Evolutionary conservation across 1,140 invertebrate species (phyloP).

Genomic region (Lepidotrigona ventralis): DNA sequence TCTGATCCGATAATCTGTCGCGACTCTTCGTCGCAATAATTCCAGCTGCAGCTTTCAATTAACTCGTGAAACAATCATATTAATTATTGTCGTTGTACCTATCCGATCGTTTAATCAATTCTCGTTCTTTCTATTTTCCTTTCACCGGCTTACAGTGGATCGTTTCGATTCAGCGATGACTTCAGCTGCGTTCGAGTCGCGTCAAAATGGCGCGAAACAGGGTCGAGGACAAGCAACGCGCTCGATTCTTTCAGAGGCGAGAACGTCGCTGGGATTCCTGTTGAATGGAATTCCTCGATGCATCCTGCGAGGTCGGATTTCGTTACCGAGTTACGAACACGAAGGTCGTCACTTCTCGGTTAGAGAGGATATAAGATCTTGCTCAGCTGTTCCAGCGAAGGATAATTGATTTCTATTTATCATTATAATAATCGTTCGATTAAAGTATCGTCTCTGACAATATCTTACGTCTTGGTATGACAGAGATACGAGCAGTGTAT

Average conservation of each 20-base stretch:
- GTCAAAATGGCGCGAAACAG: conserved; percentile 52
- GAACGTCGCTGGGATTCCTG: conserved; percentile 35
- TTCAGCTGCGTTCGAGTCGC: conserved; percentile 28
- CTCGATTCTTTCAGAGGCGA: conserved; percentile 30
- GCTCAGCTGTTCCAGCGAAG: neutral
- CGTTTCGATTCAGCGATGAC: conserved; percentile 25
- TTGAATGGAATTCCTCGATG: conserved; percentile 52
- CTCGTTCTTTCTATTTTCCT: too few relatives aligned
- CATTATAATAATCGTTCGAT: neutral
- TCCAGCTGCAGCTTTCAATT: neutral
- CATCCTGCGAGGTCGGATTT: conserved; percentile 41
- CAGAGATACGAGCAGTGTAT: neutral
- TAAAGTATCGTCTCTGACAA: neutral
- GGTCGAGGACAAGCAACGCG: conserved; percentile 69
- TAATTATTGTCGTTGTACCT: neutral
- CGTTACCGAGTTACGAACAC: conserved; percentile 17
- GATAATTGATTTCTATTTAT: neutral
- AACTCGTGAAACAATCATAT: neutral
- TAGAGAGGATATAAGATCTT: too few relatives aligned
- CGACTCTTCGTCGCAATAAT: conserved; percentile 16
- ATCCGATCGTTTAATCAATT: too few relatives aligned
- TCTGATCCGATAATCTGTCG: conserved; percentile 25
- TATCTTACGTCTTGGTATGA: neutral
- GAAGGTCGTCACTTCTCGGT: conserved; percentile 4
- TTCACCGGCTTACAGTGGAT: too few relatives aligned